phyloP scores from a whole-genome alignment of 1,140 invertebrate species.

The Drosophila seguyi region DNA sequence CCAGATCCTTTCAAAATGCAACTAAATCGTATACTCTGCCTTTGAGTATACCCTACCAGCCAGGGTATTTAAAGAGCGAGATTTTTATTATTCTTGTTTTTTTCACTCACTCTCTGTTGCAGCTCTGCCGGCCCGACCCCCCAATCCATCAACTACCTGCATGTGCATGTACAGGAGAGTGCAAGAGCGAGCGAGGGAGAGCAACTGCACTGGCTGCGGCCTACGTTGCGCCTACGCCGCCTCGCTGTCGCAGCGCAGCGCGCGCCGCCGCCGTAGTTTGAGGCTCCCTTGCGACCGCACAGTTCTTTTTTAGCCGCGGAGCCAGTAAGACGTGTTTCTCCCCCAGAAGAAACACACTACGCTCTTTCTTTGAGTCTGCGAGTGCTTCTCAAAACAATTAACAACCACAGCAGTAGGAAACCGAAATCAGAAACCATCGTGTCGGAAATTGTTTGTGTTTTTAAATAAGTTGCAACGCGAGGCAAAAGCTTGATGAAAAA shows the following conservation, averaged over 20 bases:
- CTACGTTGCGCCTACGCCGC: conserved; percentile 49
- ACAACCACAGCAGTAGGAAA: conserved; percentile 35
- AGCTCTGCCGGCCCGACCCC: conserved; percentile 22
- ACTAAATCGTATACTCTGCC: neutral
- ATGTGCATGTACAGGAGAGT: conserved; percentile 49
- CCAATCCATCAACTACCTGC: conserved; percentile 57
- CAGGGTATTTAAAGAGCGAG: conserved; percentile 25
- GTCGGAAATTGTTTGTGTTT: conserved; percentile 65
- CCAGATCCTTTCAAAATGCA: too few species aligned
- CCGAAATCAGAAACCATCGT: conserved; percentile 1
- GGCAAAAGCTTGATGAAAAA: conserved; percentile 67
- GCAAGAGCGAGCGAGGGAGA: conserved; percentile 27
- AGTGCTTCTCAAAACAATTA: conserved; percentile 68
- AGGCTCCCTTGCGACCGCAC: conserved; percentile 44
- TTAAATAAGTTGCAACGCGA: conserved; percentile 67
- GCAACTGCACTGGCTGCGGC: conserved; percentile 51
- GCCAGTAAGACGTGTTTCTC: conserved; percentile 85
- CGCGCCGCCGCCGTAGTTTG: conserved; percentile 49
- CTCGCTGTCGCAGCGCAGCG: conserved; percentile 11
- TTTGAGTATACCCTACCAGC: neutral
- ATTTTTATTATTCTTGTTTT: conserved; percentile 34
- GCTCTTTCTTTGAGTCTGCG: conserved; percentile 66
- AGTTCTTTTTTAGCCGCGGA: conserved; percentile 82
- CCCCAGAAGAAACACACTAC: conserved; percentile 39
- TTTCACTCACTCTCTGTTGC: conserved; percentile 21